Conservation (phyloP, 2,888 invertebrate genomes). For the Amphimallon solstitiale region DNA sequence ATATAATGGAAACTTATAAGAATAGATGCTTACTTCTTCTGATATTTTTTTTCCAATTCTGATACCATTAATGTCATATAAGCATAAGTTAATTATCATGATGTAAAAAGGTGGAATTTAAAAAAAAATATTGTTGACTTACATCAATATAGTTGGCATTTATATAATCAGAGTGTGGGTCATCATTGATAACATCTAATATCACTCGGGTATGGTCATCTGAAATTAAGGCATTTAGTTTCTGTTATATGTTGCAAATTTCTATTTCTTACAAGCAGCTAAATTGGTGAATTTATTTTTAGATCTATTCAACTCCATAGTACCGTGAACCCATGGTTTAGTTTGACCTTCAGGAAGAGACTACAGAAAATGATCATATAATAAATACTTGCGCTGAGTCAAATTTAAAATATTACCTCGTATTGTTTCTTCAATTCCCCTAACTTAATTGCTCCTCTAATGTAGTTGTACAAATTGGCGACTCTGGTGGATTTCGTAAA, state of each 20-base stretch:
- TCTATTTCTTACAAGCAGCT: slow-evolving; percentile 59
- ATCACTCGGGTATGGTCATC: slow-evolving; percentile 66
- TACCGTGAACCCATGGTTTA: slow-evolving; percentile 60
- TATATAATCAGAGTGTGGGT: slow-evolving; percentile 64
- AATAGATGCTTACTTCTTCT: no score
- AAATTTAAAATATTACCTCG: slow-evolving; percentile 49
- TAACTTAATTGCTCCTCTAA: slow-evolving; percentile 55
- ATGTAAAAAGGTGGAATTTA: no score
- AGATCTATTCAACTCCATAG: slow-evolving; percentile 57
- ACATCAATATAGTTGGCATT: slow-evolving; percentile 67
- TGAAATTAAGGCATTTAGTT: slow-evolving; percentile 47
- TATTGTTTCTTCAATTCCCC: slow-evolving; percentile 57
- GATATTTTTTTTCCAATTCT: no score
- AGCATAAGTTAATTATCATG: no score
- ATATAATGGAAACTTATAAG: no score
- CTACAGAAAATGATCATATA: slow-evolving; percentile 51
- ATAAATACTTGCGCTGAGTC: not conserved
- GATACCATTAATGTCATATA: no score
- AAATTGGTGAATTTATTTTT: slow-evolving; percentile 65
- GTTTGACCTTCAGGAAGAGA: slow-evolving; percentile 60
- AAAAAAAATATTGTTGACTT: slow-evolving; percentile 41
- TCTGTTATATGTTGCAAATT: no score
- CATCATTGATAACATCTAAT: slow-evolving; percentile 58
- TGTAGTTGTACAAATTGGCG: slow-evolving; percentile 59
- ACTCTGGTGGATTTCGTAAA: slow-evolving; percentile 51